These are phyloP conservation scores for Sympetrum striolatum DNA, from an alignment of 2,888 invertebrate genomes.

Conservation along the genomic window DNA sequence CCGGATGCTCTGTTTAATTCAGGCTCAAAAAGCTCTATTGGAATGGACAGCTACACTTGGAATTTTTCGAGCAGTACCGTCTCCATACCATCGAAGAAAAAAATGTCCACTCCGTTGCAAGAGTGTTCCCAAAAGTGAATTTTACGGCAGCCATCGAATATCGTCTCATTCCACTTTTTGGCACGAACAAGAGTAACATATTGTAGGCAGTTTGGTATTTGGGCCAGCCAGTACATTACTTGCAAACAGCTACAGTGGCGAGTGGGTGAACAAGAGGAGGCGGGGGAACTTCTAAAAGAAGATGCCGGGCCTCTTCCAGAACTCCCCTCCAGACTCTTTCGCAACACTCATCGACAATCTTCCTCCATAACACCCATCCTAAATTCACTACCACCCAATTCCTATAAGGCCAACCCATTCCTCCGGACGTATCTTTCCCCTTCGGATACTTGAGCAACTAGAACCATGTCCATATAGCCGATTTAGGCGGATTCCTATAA, in stretches of 20 bases:
- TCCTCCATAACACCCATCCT: neutral
- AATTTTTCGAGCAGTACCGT: too few relatives aligned
- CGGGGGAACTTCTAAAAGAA: neutral
- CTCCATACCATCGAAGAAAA: too few relatives aligned
- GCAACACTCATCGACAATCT: neutral
- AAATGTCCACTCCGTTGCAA: too few relatives aligned
- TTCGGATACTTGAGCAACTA: neutral
- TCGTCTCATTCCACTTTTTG: conserved; percentile 14
- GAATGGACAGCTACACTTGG: too few relatives aligned
- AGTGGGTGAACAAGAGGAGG: neutral
- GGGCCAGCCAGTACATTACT: conserved; percentile 40
- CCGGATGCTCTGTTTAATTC: too few relatives aligned
- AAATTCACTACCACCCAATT: neutral
- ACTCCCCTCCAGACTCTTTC: neutral
- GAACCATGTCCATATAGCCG: conserved; percentile 9
- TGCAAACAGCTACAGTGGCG: conserved; percentile 38
- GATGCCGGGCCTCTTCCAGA: neutral
- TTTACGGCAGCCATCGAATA: conserved; percentile 31
- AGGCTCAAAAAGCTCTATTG: too few relatives aligned
- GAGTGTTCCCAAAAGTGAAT: neutral
- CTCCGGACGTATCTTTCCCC: neutral
- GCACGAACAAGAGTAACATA: conserved; percentile 37
- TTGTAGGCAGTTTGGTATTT: conserved; percentile 41
- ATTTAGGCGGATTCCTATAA: conserved; percentile 9
- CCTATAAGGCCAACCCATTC: neutral